These are phyloP conservation scores for Thaumetopoea pityocampa DNA, from an alignment of 1,140 invertebrate genomes.

Conservation along the genomic window DNA sequence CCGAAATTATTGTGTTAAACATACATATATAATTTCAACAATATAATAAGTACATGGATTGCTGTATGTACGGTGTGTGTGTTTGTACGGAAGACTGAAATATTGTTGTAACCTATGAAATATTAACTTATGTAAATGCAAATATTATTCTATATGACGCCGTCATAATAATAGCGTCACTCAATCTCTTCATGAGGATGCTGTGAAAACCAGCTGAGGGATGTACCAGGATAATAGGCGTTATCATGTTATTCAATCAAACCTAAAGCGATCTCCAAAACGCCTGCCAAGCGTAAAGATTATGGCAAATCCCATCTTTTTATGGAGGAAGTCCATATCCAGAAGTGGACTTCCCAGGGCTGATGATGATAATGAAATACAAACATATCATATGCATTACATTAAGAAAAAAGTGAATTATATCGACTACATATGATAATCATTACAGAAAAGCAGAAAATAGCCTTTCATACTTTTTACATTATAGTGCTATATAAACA, in stretches of 20 bases:
- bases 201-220: no score
- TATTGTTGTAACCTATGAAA: constrained; percentile 23
- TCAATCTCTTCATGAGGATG: no score
- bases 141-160: no score
- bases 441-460: background rate
- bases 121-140: constrained; percentile 22
- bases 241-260: no score
- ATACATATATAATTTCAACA: constrained; percentile 6
- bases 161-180: no score
- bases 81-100: constrained; percentile 31
- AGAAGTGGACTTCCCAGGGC: background rate
- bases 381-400: constrained; percentile 1
- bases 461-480: background rate
- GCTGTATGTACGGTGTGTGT: no score
- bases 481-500: no score
- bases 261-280: no score
- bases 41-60: constrained; percentile 9
- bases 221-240: no score
- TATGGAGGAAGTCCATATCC: background rate
- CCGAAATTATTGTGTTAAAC: background rate
- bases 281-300: no score
- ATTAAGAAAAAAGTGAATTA: background rate
- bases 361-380: background rate
- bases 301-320: no score
- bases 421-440: no score